Percentiles rank a stretch among this genome's conserved stretches.
These are phyloP conservation scores for Pitta sordida DNA, from an alignment of 2,113 vertebrate genomes.

Conservation along the genomic window DNA sequence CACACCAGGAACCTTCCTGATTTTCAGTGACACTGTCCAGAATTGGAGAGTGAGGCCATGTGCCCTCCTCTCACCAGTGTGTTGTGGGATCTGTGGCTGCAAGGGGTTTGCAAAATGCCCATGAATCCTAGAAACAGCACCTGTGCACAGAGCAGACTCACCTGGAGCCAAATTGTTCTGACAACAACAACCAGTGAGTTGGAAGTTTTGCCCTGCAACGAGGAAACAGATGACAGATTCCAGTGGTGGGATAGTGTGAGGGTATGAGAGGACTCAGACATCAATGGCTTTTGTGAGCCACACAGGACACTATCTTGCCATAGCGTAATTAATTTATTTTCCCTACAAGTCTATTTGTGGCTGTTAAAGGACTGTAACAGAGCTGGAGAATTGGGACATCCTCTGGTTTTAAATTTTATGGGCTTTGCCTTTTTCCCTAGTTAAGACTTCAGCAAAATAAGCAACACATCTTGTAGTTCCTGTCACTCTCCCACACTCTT, in stretches of 20 bases:
- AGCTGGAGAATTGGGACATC: not conserved
- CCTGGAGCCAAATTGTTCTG: not conserved
- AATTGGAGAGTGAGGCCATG: not conserved
- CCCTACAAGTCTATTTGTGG: not conserved
- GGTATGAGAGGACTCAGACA: not conserved
- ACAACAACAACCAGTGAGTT: not conserved
- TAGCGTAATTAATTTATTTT: not conserved
- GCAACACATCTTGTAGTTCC: not conserved
- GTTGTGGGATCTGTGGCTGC: not conserved
- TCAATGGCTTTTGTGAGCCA: not conserved
- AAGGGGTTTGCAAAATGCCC: not conserved
- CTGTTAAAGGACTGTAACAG: not conserved
- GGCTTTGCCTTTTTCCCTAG: not conserved
- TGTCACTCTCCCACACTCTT: not conserved
- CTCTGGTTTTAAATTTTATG: not conserved
- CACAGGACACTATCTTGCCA: not conserved
- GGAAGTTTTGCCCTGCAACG: accelerated
- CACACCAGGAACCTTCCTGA: not conserved
- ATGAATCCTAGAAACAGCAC: not conserved
- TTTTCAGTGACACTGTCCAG: not conserved
- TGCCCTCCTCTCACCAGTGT: not conserved
- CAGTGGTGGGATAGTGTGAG: not conserved
- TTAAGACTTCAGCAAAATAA: not conserved
- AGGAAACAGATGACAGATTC: not conserved
- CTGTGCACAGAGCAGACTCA: not conserved